These are phyloP conservation scores for Phyllotis vaccarum DNA, from an alignment of 2,797 vertebrate species.

Conservation along the genomic window DNA sequence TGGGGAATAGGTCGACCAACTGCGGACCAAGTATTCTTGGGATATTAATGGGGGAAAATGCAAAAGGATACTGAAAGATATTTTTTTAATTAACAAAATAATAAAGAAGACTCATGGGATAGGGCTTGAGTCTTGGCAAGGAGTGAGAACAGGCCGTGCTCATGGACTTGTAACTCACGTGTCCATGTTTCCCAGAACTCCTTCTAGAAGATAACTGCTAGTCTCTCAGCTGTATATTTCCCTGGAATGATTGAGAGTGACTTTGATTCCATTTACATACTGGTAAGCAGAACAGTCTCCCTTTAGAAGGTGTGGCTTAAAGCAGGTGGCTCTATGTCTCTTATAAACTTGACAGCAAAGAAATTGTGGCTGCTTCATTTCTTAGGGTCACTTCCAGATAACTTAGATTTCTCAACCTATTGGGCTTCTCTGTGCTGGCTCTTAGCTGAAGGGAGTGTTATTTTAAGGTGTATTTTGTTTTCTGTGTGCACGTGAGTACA, in stretches of 20 bases:
- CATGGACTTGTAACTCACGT: background rate
- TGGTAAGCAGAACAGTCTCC: background rate
- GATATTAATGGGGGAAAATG: too few species aligned
- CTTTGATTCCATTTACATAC: background rate
- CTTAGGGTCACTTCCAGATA: background rate
- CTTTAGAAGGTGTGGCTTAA: background rate
- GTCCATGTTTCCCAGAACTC: background rate
- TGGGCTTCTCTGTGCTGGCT: background rate
- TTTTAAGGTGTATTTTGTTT: background rate
- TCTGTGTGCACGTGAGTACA: background rate
- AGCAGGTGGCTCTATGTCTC: background rate
- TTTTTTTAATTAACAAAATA: background rate
- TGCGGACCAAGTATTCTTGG: background rate
- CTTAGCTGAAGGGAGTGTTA: background rate
- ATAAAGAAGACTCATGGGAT: background rate
- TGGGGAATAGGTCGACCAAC: background rate
- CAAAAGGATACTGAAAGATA: background rate
- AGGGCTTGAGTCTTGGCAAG: background rate
- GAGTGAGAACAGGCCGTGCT: rapidly evolving
- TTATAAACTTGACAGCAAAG: background rate
- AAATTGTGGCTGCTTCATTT: background rate
- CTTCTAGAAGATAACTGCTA: too few species aligned
- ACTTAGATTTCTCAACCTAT: background rate
- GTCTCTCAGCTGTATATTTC: background rate
- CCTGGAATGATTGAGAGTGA: too few species aligned